These are phyloP conservation scores for Panagrolaimus sp. DNA, from an alignment of 1,140 invertebrate genomes.

Conservation along the genomic window DNA sequence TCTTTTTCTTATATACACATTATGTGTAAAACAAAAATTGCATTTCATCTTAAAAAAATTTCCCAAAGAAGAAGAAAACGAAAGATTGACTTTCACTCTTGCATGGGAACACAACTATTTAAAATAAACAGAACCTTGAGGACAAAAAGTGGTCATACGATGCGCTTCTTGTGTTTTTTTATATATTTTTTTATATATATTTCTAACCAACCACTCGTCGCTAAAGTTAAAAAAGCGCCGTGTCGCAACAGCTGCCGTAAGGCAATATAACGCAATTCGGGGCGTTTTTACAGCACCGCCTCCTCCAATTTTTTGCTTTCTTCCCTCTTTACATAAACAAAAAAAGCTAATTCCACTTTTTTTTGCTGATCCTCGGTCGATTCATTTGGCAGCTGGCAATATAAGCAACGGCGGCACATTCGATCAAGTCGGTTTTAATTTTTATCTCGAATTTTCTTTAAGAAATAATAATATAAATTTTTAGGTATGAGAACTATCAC, in stretches of 20 bases:
- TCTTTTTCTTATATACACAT: too few relatives aligned
- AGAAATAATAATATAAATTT: background rate
- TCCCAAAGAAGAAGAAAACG: too few relatives aligned
- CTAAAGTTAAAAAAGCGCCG: background rate
- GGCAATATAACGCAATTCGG: constrained; percentile 10
- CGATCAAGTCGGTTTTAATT: constrained; percentile 1
- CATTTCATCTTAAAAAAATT: too few relatives aligned
- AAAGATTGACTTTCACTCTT: too few relatives aligned
- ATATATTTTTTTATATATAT: too few relatives aligned
- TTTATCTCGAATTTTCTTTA: background rate
- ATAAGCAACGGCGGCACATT: constrained; percentile 7
- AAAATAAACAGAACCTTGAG: too few relatives aligned
- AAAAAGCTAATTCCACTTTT: background rate
- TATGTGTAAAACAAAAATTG: too few relatives aligned
- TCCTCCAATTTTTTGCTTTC: background rate
- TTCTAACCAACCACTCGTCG: too few relatives aligned
- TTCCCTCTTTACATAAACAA: constrained; percentile 12
- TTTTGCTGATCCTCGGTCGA: background rate
- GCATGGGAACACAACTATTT: too few relatives aligned
- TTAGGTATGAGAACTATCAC: background rate
- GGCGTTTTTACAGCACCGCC: constrained; percentile 6
- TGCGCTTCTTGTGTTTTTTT: too few relatives aligned
- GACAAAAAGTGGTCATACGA: too few relatives aligned
- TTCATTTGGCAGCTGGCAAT: constrained; percentile 2
- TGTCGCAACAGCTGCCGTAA: constrained; percentile 11